Base-by-base conservation (phyloP, 1,140 invertebrate genomes). In the Drosophila eugracilis region DNA sequence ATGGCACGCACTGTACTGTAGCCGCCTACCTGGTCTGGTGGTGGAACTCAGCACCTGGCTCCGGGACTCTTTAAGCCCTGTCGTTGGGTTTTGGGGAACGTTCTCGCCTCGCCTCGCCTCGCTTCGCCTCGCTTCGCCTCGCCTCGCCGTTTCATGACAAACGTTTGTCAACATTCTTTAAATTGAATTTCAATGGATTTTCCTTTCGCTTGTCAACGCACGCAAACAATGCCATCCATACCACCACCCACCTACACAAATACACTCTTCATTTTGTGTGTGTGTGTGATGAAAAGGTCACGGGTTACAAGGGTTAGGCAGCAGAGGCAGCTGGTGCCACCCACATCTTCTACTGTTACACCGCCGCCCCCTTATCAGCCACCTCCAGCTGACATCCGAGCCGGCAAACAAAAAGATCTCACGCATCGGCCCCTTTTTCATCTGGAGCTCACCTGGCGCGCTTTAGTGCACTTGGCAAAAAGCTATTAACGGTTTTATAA, bases 171-270 rank as follows among this genome's bases (percentile, higher is more conserved):
- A 75, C 72, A 75, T 53, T 75, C 54, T 67, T 76, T 59, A 76
- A 76, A 76, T 76, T 75, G 73, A 75, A 75, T 75, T 75, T 75
- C 73, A 75, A 75, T 75, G 73, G 73, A 75, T 75, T 75, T 75
- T 74, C 71, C 71, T 47, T 74, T 74, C 48, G 72, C 73, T 44
- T 75, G 73, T 75, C 50, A 75, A 63, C 65, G 55, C 44, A 69
- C 19, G 28, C 62, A 75, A 75, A 69, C 72, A 75, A 75, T 67
- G 48, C 32, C 28, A 45, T n/a, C n/a, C n/a, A n/a, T n/a, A n/a
- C n/a, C n/a, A n/a, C n/a, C n/a, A n/a, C n/a, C n/a, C n/a, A n/a
- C n/a, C n/a, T 26, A 39, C 34, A 49, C 30, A 52, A 6, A 17
- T 15, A 17, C 36, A 37, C 10, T 10, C 7, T 17, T 10, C 9